Evolutionary conservation across 2,113 vertebrate species (phyloP).

Genomic region (Vanacampus margaritifer): DNA sequence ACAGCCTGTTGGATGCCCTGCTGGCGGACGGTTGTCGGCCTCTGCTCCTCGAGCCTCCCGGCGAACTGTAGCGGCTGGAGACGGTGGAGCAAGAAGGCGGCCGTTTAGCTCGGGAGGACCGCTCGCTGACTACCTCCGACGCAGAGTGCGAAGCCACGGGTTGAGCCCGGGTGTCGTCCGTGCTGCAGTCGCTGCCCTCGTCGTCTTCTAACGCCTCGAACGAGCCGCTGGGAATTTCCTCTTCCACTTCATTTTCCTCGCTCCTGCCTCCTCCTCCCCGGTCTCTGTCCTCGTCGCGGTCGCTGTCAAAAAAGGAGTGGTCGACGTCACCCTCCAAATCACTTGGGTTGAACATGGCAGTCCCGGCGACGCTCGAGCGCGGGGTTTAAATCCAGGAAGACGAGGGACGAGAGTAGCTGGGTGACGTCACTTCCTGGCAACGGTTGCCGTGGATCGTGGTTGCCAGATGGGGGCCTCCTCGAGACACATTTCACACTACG

Average conservation of each 20-base stretch:
- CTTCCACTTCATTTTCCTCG: constrained; percentile 38
- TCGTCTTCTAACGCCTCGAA: constrained; percentile 49
- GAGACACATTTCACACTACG: neutral
- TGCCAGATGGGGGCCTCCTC: neutral
- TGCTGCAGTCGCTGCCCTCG: constrained; percentile 70
- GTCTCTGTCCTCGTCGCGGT: constrained; percentile 70
- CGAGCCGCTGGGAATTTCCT: constrained; percentile 37
- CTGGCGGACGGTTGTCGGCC: constrained; percentile 3
- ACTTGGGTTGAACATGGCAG: constrained; percentile 75
- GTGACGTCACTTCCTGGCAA: constrained; percentile 68
- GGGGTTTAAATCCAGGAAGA: neutral
- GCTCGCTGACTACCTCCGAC: neutral
- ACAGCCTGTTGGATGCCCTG: constrained; percentile 19
- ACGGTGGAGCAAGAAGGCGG: constrained; percentile 48
- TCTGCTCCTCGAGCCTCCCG: neutral
- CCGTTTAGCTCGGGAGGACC: constrained; percentile 50
- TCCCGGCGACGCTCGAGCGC: neutral
- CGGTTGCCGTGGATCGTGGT: constrained; percentile 9
- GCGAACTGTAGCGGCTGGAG: constrained; percentile 53
- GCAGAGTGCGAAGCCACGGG: neutral
- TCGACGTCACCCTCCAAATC: constrained; percentile 86
- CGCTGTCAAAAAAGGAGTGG: constrained; percentile 95
- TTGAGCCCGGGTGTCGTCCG: no score
- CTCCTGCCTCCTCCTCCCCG: constrained; percentile 17
- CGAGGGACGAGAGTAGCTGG: neutral